Conservation (phyloP, 2,797 vertebrate species). For the Eulemur rubriventer region DNA sequence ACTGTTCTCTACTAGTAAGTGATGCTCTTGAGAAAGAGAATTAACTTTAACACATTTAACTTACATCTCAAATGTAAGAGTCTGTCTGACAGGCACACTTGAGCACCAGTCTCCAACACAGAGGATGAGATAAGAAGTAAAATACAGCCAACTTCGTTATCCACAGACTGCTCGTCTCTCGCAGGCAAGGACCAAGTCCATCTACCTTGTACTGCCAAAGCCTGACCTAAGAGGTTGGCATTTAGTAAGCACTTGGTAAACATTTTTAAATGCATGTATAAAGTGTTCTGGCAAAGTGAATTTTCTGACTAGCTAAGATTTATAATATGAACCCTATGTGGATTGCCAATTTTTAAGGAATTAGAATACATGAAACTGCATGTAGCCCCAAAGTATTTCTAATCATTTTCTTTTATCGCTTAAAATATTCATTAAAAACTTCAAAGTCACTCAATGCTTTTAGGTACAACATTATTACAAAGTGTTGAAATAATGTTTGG, state of each 20-base stretch:
- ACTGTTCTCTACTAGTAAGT: neutral
- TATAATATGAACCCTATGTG: neutral
- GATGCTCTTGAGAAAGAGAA: neutral
- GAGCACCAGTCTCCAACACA: neutral
- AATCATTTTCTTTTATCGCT: neutral
- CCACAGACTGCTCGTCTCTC: neutral
- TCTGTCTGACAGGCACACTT: neutral
- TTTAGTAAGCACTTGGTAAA: neutral
- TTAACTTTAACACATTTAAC: neutral
- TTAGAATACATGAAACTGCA: neutral
- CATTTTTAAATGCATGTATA: neutral
- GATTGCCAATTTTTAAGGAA: neutral
- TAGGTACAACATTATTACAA: neutral
- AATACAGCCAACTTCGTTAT: neutral
- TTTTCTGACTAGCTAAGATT: neutral
- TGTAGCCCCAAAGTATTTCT: neutral
- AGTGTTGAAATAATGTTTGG: neutral
- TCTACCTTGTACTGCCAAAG: no score
- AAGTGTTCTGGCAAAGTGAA: neutral
- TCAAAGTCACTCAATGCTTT: neutral
- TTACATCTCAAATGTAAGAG: neutral
- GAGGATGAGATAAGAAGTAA: neutral
- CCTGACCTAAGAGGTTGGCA: neutral
- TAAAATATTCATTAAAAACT: slow-evolving; percentile 13
- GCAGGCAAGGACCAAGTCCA: neutral